Evolutionary conservation across 2,797 vertebrate genomes (phyloP), one percentile per base, ranked within the genome.

Genomic region (Coreius guichenoti): DNA sequence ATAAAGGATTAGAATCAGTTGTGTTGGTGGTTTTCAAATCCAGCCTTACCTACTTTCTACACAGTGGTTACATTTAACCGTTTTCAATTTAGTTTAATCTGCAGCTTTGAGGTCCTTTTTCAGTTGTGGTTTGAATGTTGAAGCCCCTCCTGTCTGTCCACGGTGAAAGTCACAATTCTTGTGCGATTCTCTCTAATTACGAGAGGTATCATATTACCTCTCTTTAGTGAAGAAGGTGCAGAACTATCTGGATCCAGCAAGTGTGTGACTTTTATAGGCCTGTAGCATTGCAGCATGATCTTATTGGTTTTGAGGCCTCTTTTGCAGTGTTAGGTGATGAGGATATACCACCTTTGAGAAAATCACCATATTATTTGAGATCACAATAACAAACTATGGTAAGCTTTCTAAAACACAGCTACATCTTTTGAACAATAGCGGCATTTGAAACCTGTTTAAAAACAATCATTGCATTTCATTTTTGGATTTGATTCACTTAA

Each of bases 151-250:
- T 77, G 54, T 47, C 21, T 19, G 14, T 74, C 26, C 65, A 49
- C 39, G 16, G 23, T 26, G 9, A 75, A 36, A 51, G 79, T 54
- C 65, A 51, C 72, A 23, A 72, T 72, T 26, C 29, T 51, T 47
- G 29, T n/a, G 51, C 31, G 36, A 83, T 21, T 87, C 86, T 49
- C 43, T 58, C 43, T 85, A 86, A 83, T 86, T 87, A 72, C 29
- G 54, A 67, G 29, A 63, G 69, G 33, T 56, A 83, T 81, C 61
- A 3, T 68, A 33, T 86, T 86, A 69, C 69, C 49, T 75, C 76
- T 47, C 11, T 77, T 70, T 83, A 56, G 36, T 26, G 5, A 54
- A 68, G 49, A 86, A 74, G 47, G 78, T 86, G 78, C 47, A 74
- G 70, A 80, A 80, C 31, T 21, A 36, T 47, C 31, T 56, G 1